A percentile compares a stretch with the other conserved stretches of the same genome.
Conservation (phyloP, 1,140 invertebrate genomes). For the Lepeophtheirus salmonis region DNA sequence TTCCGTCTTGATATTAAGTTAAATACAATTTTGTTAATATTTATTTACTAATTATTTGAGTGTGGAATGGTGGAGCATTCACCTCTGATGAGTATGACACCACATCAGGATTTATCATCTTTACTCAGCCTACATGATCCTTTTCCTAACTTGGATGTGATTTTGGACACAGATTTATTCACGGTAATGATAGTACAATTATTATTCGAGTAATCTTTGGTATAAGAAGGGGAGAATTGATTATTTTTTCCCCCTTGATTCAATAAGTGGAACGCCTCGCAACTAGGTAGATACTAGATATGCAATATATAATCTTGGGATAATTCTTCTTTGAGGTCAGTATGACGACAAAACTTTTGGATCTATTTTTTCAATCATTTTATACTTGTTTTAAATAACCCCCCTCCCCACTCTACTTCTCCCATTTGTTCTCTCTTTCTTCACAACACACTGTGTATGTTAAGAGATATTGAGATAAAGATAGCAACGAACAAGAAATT, state of each 20-base stretch:
- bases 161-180: not conserved
- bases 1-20: not conserved
- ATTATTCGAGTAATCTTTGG: not conserved
- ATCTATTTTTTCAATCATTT: not conserved
- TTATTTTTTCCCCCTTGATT: no score
- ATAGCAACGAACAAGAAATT: no score
- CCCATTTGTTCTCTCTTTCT: no score
- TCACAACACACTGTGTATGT: no score
- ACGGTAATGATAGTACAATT: not conserved
- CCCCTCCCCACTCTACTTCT: not conserved
- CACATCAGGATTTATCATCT: not conserved
- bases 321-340: not conserved
- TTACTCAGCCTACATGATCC: not conserved
- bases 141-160: not conserved
- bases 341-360: not conserved
- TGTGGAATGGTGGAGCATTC: no score
- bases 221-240: not conserved
- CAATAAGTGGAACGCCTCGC: no score
- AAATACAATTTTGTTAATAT: not conserved
- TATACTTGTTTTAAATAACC: not conserved
- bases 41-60: no score
- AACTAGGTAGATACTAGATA: no score
- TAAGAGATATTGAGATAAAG: no score
- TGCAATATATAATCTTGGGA: no score
- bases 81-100: not conserved